A percentile compares a stretch with the other conserved stretches of the same genome.
Evolutionary conservation across 2,797 vertebrate genomes (phyloP).

Genomic region (Labeo calbasu): DNA sequence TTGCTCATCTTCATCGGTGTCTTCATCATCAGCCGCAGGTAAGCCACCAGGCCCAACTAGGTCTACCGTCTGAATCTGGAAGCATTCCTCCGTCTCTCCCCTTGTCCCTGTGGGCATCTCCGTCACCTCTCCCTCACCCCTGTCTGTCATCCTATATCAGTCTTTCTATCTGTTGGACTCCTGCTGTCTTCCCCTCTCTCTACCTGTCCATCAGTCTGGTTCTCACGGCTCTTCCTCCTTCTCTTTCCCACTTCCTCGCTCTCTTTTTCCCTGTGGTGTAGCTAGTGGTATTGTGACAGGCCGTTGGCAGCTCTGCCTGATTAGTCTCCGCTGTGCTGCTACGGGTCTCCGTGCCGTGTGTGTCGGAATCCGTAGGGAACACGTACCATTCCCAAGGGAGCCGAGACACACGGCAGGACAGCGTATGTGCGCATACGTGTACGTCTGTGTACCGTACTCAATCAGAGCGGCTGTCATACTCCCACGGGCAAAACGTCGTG

Average conservation of each 20-base stretch:
- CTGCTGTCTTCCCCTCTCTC: slow-evolving; percentile 35
- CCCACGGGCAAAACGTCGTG: slow-evolving; percentile 45
- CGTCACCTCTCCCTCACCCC: slow-evolving; percentile 32
- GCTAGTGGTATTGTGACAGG: slow-evolving; percentile 52
- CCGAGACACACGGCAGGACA: slow-evolving; percentile 5
- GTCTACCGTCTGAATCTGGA: slow-evolving; percentile 1
- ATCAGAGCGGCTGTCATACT: slow-evolving; percentile 46
- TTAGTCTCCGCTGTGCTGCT: slow-evolving; percentile 42
- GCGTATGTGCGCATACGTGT: slow-evolving; percentile 4
- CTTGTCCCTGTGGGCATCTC: slow-evolving; percentile 35
- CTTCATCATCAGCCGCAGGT: slow-evolving; percentile 98
- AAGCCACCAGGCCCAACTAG: slow-evolving; percentile 55
- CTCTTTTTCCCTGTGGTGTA: slow-evolving; percentile 43
- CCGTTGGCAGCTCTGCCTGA: slow-evolving; percentile 54
- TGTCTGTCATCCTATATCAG: slow-evolving; percentile 44
- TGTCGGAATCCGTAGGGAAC: slow-evolving; percentile 45
- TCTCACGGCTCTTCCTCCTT: slow-evolving; percentile 34
- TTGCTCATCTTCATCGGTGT: slow-evolving; percentile 94
- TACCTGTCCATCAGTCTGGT: slow-evolving; percentile 44
- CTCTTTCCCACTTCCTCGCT: slow-evolving; percentile 4
- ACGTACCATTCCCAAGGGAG: slow-evolving; percentile 40
- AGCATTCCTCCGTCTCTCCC: slow-evolving; percentile 3
- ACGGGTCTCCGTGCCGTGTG: slow-evolving; percentile 24
- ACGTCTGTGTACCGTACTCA: slow-evolving; percentile 17
- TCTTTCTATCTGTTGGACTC: slow-evolving; percentile 33